A percentile compares a stretch with the other conserved stretches of the same genome.
Evolutionary conservation across 1,140 invertebrate genomes (phyloP).

Genomic region (Uloborus diversus): DNA sequence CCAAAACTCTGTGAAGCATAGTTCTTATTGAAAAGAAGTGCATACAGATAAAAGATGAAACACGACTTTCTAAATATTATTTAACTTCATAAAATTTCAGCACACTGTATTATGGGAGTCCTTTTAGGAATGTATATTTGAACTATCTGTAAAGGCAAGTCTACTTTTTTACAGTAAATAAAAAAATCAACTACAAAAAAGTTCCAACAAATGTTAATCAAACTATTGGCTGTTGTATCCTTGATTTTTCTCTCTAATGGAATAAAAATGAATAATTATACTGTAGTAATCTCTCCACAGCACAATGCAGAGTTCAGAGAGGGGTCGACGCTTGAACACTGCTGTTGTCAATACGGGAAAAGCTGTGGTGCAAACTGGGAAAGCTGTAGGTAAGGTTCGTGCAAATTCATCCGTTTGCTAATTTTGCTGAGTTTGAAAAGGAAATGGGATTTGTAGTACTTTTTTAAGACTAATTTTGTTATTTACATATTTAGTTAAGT

Average conservation of each 20-base stretch:
- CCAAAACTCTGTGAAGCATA: no score
- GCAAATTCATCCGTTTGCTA: slow-evolving; percentile 24
- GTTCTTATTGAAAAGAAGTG: no score
- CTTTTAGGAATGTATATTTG: background rate
- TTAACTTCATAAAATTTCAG: no score
- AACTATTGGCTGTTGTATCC: no score
- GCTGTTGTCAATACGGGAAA: slow-evolving; percentile 89
- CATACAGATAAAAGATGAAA: no score
- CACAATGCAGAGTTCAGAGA: slow-evolving; percentile 92
- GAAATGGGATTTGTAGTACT: no score
- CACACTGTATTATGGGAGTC: no score
- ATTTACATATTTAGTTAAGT: no score
- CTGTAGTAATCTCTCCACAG: slow-evolving; percentile 67
- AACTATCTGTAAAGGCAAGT: background rate
- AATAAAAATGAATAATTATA: background rate
- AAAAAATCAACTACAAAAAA: background rate
- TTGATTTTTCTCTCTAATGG: background rate
- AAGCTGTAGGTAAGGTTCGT: slow-evolving; percentile 75
- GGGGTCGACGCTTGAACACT: slow-evolving; percentile 91
- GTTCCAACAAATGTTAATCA: background rate
- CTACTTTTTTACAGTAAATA: background rate
- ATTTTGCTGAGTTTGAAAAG: no score
- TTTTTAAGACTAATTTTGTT: no score
- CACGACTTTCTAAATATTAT: no score
- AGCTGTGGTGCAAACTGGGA: slow-evolving; percentile 88